Conservation (phyloP, 2,888 invertebrate species). For the Hoplodrina ambigua region DNA sequence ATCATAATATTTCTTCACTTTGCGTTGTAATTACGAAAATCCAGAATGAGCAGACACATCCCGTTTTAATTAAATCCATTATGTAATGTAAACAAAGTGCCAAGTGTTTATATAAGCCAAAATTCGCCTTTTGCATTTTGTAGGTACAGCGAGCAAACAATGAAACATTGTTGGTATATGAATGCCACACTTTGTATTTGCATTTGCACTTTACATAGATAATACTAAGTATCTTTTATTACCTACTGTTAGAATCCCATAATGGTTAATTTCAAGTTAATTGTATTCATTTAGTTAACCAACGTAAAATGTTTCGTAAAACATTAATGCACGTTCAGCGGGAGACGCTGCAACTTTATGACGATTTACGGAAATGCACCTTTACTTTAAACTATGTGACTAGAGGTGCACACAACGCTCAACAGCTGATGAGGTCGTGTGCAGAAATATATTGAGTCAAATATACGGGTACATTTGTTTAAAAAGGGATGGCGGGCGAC, state of each 20-base stretch:
- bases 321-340: constrained; percentile 6
- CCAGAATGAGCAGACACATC: constrained; percentile 69
- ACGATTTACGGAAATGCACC: neutral
- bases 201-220: constrained; percentile 25
- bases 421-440: constrained; percentile 37
- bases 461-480: constrained; percentile 65
- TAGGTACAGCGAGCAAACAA: constrained; percentile 39
- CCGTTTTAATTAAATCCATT: constrained; percentile 74
- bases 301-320: neutral
- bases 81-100: constrained; percentile 69
- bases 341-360: neutral
- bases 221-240: constrained; percentile 18
- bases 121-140: constrained; percentile 63
- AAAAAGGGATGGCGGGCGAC: constrained; percentile 69
- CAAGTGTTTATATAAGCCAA: constrained; percentile 64
- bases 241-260: constrained; percentile 1
- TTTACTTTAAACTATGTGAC: constrained; percentile 1
- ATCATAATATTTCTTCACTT: constrained; percentile 76
- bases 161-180: constrained; percentile 29
- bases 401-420: constrained; percentile 8
- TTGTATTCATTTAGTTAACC: constrained; percentile 17
- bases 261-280: constrained; percentile 27
- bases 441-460: constrained; percentile 62
- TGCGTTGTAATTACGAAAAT: constrained; percentile 71
- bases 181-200: constrained; percentile 27